A percentile compares a stretch with the other conserved stretches of the same genome.
Conservation (phyloP, 1,140 invertebrate species). For the Bilobella aurantiaca region DNA sequence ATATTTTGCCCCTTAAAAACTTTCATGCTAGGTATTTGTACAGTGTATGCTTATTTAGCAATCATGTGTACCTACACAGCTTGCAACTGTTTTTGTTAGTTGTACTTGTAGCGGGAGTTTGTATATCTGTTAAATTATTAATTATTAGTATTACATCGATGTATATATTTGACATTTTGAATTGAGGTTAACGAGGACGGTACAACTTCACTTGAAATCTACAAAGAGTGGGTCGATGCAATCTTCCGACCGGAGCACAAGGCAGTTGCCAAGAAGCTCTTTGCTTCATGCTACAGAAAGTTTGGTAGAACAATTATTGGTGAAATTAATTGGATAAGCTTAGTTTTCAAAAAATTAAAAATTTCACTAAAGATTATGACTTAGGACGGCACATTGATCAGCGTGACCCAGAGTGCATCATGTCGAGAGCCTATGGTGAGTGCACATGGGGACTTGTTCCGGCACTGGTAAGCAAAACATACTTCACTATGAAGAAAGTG, state of each 20-base stretch:
- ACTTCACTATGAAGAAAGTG: too few relatives aligned
- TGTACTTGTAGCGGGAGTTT: too few relatives aligned
- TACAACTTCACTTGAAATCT: background rate
- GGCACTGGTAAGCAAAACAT: background rate
- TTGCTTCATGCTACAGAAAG: background rate
- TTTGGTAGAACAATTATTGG: too few relatives aligned
- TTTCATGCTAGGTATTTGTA: too few relatives aligned
- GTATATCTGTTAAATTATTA: too few relatives aligned
- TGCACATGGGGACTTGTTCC: background rate
- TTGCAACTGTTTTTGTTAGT: too few relatives aligned
- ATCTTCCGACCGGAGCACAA: background rate
- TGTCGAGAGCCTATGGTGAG: background rate
- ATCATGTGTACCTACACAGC: too few relatives aligned
- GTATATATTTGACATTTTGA: too few relatives aligned
- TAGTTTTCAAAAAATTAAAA: background rate
- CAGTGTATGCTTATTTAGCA: too few relatives aligned
- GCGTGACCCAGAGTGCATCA: background rate
- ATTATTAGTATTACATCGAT: background rate
- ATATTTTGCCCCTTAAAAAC: too few relatives aligned
- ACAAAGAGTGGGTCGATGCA: background rate
- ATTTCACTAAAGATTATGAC: background rate
- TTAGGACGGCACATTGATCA: background rate
- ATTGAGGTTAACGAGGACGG: background rate
- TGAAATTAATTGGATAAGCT: too few relatives aligned
- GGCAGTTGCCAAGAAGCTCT: background rate